Base-by-base conservation (phyloP, 2,113 vertebrate genomes). In the Petroica traversi region DNA sequence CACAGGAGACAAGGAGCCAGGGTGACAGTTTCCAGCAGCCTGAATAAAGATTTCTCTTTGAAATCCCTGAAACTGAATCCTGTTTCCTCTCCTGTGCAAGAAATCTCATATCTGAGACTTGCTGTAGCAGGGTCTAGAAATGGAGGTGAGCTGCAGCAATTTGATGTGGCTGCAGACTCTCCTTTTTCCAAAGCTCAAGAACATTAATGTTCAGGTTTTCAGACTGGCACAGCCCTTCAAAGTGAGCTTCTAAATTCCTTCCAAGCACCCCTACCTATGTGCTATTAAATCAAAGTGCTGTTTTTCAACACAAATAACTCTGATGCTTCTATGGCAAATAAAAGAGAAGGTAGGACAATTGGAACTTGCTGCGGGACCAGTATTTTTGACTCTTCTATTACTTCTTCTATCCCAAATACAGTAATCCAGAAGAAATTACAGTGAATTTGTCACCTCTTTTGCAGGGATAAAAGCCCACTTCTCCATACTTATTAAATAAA, bases 401-500 rank as follows among this genome's bases (percentile, higher is more conserved):
- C 34, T 76, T 46, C 58, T 88, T 72, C 55, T 82, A 69, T 24
- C 18, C 29, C 71, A 89, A 92, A 88, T 41, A 89, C 81, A 89
- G 46, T 73, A 89, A 92, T 63, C 25, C 71, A 93, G 41, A 67
- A 26, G 67, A 95, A 96, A 93, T 94, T 54, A 82, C 19, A 74
- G 67, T 80, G 85, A 80, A 63, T 46, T 83, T 85, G 51, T n/a
- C 58, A 85, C 22, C 26, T 62, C 36, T 63, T 94, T 67, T 76
- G 41, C 22, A 52, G 40, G 62, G 41, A 90, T 88, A 92, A 94
- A 93, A 94, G n/a, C 58, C 69, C 40, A 85, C 63, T 95, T 96
- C 93, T 80, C 80, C 22, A 59, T 36, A 73, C 24, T 93, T 95
- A 77, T 64, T 76, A 85, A 96, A 89, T 69, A 90, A 92, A 93